Percentiles rank a stretch among this genome's conserved stretches.
Conservation (phyloP, 1,140 invertebrate genomes). For the Halictus rubicundus region DNA sequence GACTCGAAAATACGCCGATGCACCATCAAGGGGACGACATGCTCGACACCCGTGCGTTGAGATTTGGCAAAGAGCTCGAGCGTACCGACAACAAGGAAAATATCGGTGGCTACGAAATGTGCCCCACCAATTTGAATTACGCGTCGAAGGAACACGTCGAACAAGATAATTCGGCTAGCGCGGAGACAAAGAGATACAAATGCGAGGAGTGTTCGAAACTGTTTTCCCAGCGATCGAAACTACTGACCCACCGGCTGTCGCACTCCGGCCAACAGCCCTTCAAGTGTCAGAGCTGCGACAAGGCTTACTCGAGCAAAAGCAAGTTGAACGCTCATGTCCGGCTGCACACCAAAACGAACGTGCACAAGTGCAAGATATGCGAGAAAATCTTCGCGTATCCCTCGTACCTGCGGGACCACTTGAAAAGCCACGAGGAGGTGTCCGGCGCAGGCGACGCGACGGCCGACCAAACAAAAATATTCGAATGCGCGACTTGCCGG, state of each 20-base stretch:
- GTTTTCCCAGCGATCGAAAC: conserved; percentile 78
- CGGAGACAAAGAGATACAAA: conserved; percentile 65
- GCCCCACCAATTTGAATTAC: conserved; percentile 33
- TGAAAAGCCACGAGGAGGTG: conserved; percentile 70
- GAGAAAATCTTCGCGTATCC: conserved; percentile 77
- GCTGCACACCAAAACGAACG: conserved; percentile 74
- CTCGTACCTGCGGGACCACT: conserved; percentile 76
- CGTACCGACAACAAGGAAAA: conserved; percentile 12
- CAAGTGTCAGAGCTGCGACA: conserved; percentile 73
- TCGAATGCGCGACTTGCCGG: conserved; percentile 72
- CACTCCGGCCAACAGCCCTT: conserved; percentile 75
- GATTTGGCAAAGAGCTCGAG: conserved; percentile 35
- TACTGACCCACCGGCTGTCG: conserved; percentile 73
- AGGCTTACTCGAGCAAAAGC: conserved; percentile 75
- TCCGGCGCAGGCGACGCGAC: not conserved
- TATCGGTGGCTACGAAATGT: conserved; percentile 45
- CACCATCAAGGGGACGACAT: conserved; percentile 31
- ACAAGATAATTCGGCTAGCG: not conserved
- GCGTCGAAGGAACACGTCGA: conserved; percentile 20
- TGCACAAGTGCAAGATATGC: conserved; percentile 76
- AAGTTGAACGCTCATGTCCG: conserved; percentile 77
- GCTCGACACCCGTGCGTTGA: conserved; percentile 29
- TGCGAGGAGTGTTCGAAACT: conserved; percentile 77
- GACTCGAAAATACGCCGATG: conserved; percentile 37
- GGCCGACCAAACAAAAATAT: conserved; percentile 41